Conservation (phyloP, 1,140 invertebrate species). For the Lutraria rhynchaena region DNA sequence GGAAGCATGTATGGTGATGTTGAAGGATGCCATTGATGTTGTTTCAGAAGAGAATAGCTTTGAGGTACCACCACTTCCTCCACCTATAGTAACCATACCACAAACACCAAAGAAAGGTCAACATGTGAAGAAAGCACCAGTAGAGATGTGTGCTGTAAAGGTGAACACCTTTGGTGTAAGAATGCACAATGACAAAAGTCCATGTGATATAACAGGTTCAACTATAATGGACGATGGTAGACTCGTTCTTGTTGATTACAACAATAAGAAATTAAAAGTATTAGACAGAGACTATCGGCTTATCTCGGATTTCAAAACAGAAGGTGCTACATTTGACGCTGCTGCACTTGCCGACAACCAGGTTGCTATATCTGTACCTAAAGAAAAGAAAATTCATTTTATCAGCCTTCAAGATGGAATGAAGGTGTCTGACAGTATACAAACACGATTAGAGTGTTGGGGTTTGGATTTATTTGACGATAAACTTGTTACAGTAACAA, state of each 20-base stretch:
- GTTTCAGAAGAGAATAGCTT: constrained; percentile 40
- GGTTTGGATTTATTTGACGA: constrained; percentile 35
- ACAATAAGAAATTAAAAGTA: constrained; percentile 56
- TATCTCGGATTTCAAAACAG: constrained; percentile 54
- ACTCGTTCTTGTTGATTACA: constrained; percentile 48
- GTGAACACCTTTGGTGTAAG: constrained; percentile 45
- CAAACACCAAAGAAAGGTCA: constrained; percentile 34
- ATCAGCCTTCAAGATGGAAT: constrained; percentile 51
- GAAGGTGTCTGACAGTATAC: constrained; percentile 38
- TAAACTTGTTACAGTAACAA: constrained; percentile 51
- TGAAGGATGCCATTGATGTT: constrained; percentile 51
- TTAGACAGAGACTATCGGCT: constrained; percentile 44
- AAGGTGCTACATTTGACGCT: constrained; percentile 48
- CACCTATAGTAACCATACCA: constrained; percentile 41
- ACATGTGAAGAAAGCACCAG: not conserved
- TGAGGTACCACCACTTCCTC: constrained; percentile 44
- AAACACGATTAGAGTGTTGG: constrained; percentile 51
- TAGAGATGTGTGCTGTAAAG: constrained; percentile 43
- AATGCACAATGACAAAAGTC: constrained; percentile 55
- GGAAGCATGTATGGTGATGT: constrained; percentile 55
- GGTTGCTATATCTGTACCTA: constrained; percentile 47
- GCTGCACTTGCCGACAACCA: constrained; percentile 17
- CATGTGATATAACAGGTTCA: constrained; percentile 53
- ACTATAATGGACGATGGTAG: constrained; percentile 45
- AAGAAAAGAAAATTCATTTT: constrained; percentile 56